Evolutionary conservation across 1,140 invertebrate genomes (phyloP), one percentile per base, ranked within the genome.

Genomic region (Brachionus koreanus): DNA sequence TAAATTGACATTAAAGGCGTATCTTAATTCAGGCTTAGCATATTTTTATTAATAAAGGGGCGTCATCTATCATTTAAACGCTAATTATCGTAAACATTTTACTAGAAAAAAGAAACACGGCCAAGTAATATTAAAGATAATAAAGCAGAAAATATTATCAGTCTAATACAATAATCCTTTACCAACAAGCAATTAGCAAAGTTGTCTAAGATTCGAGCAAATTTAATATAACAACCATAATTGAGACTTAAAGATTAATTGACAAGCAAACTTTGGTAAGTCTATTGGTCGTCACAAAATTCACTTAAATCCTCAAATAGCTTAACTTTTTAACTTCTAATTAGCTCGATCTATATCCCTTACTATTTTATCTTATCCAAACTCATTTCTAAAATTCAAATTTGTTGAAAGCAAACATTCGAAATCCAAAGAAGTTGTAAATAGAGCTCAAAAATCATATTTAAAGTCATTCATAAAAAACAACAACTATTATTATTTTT

Each of bases 151-250:
- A 57, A 57, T 57, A 57, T 57, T 57, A 19, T 12, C 16, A 69
- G 65, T 69, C 65, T 69, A 69, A 69, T 69, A 69, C 65, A 69
- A 69, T 69, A 69, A 69, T 69, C 65, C 65, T 69, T 39, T 69
- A 35, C 49, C 49, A 57, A 57, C 49, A 57, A 57, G 49, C 35
- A 69, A 69, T 69, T 69, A 69, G 37, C 65, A 37, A 69, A 69
- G 65, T 69, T 39, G 16, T 39, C 37, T 69, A 37, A 69, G 9
- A 39, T 69, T 69, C 37, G 16, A 19, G 16, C n/a, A 69, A 69
- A 69, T 69, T 69, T 37, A 69, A 69, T 69, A 39, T 69, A 19
- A 19, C 16, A 39, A 19, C 19, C 37, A 37, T 65, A 65, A 33
- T 37, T 69, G 33, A 19, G 49, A 57, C 49, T 39, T 39, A 69